Evolutionary conservation across 35 echinoderm and acorn worm genomes (phyloP).

Genomic region (Diadema setosum): DNA sequence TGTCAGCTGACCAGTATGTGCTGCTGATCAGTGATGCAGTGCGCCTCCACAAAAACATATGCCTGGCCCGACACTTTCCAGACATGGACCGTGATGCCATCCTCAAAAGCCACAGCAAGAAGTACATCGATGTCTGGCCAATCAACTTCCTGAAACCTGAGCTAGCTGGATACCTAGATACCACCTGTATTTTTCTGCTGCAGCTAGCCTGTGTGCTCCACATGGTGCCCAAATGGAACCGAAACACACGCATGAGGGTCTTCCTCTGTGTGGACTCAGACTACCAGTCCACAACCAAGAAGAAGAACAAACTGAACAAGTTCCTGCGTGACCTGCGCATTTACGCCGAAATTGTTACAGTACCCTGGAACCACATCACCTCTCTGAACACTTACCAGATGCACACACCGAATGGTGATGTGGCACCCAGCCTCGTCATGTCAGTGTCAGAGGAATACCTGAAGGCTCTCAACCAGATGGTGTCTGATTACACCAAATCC

Average conservation of each 20-base stretch:
- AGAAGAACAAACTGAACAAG: conserved; percentile 60
- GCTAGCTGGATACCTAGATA: conserved; percentile 87
- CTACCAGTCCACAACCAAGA: conserved; percentile 34
- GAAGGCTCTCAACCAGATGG: conserved; percentile 59
- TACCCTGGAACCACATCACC: conserved; percentile 66
- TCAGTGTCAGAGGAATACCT: conserved; percentile 75
- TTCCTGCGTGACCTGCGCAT: conserved; percentile 84
- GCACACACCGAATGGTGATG: neutral
- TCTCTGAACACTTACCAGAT: conserved; percentile 27
- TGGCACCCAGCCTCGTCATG: conserved; percentile 2
- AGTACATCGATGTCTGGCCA: conserved; percentile 85
- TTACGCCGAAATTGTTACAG: conserved; percentile 69
- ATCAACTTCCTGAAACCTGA: conserved; percentile 97
- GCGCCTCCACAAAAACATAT: conserved; percentile 73
- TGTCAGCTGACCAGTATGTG: conserved; percentile 73
- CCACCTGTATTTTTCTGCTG: conserved; percentile 86
- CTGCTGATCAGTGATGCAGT: conserved; percentile 65
- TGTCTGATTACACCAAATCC: conserved; percentile 41
- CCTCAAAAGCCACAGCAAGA: neutral
- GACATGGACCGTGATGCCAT: conserved; percentile 62
- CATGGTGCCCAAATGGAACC: conserved; percentile 88
- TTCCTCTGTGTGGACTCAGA: conserved; percentile 81
- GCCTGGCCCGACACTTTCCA: conserved; percentile 64
- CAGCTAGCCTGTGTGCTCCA: conserved; percentile 85
- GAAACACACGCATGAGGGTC: conserved; percentile 59